Conservation (phyloP, 2,888 invertebrate species). For the Auanema sp. region DNA sequence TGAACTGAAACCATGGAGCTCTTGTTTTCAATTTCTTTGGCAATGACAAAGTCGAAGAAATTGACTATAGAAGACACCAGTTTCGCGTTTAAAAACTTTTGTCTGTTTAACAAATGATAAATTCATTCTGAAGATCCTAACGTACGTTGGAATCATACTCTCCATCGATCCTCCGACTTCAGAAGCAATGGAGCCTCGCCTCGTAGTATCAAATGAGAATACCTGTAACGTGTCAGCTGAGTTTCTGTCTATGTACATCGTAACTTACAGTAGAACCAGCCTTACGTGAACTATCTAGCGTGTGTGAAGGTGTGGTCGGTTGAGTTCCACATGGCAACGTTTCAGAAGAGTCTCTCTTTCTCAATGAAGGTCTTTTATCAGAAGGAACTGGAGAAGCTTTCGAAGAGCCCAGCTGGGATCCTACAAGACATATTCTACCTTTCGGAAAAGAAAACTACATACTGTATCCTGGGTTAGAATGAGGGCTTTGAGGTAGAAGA, state of each 20-base stretch:
- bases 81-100: constrained; percentile 6
- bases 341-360: constrained; percentile 18
- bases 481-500: constrained; percentile 20
- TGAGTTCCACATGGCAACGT: neutral
- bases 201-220: constrained; percentile 1
- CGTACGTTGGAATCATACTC: neutral
- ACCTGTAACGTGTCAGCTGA: neutral
- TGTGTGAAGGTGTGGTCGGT: neutral
- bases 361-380: neutral
- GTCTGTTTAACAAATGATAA: neutral
- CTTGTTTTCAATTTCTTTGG: constrained; percentile 23
- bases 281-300: neutral
- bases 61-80: constrained; percentile 7
- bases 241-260: constrained; percentile 6
- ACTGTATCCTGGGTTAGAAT: constrained; percentile 9
- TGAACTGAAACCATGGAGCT: constrained; percentile 1
- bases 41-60: constrained; percentile 29
- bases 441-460: neutral
- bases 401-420: neutral
- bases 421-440: too few species aligned
- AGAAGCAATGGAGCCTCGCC: constrained; percentile 4
- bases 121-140: too few species aligned
- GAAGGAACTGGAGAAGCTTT: constrained; percentile 6
- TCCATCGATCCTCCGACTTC: neutral
- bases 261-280: neutral